Evolutionary conservation across 92 coral and sea anemone species (phyloP).

Genomic region (Palythoa grandis): DNA sequence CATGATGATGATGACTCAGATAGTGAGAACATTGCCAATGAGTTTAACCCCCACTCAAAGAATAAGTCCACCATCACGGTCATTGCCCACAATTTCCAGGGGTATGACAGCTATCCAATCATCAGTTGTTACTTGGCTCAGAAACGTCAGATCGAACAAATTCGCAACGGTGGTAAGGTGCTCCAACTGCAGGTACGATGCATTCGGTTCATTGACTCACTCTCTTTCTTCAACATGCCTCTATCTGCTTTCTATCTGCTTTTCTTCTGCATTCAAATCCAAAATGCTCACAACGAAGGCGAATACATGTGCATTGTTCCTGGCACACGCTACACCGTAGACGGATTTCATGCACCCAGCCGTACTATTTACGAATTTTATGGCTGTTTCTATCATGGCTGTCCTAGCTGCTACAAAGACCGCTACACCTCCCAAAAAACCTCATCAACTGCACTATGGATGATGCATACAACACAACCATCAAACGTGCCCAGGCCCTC

Average conservation of each 20-base stretch:
- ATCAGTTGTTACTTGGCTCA: constrained; percentile 8
- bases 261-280: not conserved
- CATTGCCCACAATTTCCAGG: constrained; percentile 37
- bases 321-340: too few species aligned
- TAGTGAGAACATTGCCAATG: not conserved
- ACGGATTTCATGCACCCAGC: too few species aligned
- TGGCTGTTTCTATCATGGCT: constrained; percentile 41
- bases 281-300: constrained; percentile 31
- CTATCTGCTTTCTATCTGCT: constrained; percentile 19
- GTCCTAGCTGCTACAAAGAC: constrained; percentile 2
- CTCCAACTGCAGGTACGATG: constrained; percentile 23
- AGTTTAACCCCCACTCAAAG: not conserved
- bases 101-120: too few species aligned
- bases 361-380: too few species aligned
- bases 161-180: constrained; percentile 30
- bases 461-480: too few species aligned
- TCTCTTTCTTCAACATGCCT: constrained; percentile 2
- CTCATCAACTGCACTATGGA: not conserved
- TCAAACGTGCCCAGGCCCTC: not conserved
- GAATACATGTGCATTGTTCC: constrained; percentile 10
- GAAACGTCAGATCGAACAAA: constrained; percentile 20
- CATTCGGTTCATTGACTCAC: not conserved
- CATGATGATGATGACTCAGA: not conserved
- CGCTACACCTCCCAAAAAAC: not conserved
- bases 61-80: not conserved